Conservation (phyloP, 2,113 vertebrate genomes). For the Prinia subflava region DNA sequence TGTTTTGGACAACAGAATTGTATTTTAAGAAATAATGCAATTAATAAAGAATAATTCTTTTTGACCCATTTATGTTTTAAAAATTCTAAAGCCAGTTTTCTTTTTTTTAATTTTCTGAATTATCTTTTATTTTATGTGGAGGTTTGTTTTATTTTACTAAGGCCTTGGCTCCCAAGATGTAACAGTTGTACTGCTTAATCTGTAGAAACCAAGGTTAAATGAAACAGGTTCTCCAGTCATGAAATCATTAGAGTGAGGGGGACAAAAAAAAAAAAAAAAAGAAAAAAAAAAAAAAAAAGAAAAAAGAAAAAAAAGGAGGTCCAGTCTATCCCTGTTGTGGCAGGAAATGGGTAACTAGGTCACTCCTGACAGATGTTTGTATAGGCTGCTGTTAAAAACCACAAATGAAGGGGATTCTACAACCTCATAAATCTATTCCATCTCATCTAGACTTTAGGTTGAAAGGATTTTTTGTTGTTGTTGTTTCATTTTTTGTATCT, state of each 20-base stretch:
- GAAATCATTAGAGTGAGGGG: background rate
- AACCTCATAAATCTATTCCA: conserved; percentile 21
- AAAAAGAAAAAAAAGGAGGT: background rate
- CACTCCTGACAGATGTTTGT: conserved; percentile 46
- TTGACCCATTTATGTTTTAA: background rate
- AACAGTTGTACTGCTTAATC: background rate
- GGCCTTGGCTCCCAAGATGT: background rate
- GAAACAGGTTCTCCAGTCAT: background rate
- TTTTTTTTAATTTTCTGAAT: background rate
- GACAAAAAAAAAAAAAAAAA: background rate
- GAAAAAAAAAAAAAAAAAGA: background rate
- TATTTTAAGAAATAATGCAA: background rate
- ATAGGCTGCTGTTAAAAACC: conserved; percentile 36
- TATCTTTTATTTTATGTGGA: background rate
- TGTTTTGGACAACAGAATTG: background rate
- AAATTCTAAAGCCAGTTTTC: background rate
- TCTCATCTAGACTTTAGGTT: conserved; percentile 11
- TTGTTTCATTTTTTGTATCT: background rate
- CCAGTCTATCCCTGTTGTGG: background rate
- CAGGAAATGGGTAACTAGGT: conserved; percentile 58
- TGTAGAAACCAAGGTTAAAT: background rate
- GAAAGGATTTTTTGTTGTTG: background rate
- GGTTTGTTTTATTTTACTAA: background rate
- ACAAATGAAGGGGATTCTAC: conserved; percentile 40
- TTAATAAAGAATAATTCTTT: background rate